These are phyloP conservation scores for Orbicella faveolata DNA, from an alignment of 64 coral and sea anemone genomes.

Conservation along the genomic window DNA sequence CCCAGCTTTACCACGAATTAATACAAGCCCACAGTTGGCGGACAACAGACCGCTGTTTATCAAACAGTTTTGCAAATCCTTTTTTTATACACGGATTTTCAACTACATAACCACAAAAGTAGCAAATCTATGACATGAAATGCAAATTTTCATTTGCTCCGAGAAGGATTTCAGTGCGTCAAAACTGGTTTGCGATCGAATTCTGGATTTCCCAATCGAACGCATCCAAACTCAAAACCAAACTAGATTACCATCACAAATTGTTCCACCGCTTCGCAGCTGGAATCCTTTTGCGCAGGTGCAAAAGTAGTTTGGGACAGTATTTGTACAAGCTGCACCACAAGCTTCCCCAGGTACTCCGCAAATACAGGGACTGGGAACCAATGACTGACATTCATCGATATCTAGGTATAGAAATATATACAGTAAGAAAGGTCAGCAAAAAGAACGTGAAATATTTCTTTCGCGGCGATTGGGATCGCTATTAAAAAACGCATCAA, in stretches of 20 bases:
- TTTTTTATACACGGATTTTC: too few relatives aligned
- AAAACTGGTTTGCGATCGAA: too few relatives aligned
- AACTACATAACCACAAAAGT: too few relatives aligned
- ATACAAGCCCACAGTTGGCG: too few relatives aligned
- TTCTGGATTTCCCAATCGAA: too few relatives aligned
- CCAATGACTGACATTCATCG: neutral
- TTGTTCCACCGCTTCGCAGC: constrained; percentile 2
- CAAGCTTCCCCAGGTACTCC: neutral
- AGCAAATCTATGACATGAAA: too few relatives aligned
- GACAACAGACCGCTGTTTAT: too few relatives aligned
- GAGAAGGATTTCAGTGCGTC: too few relatives aligned
- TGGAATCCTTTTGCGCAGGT: neutral
- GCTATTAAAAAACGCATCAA: too few relatives aligned
- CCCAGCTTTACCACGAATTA: too few relatives aligned
- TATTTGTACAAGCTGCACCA: neutral
- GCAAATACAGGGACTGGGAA: neutral
- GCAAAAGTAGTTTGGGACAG: neutral
- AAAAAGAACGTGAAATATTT: neutral
- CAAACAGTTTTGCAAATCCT: too few relatives aligned
- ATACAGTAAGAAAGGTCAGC: neutral
- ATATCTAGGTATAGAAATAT: neutral
- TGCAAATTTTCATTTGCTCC: neutral
- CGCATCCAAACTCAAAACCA: too few relatives aligned
- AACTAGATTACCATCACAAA: constrained; percentile 1
- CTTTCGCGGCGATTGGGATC: neutral